These are phyloP conservation scores for Acleris emargana DNA, from an alignment of 2,888 invertebrate genomes.

Conservation along the genomic window DNA sequence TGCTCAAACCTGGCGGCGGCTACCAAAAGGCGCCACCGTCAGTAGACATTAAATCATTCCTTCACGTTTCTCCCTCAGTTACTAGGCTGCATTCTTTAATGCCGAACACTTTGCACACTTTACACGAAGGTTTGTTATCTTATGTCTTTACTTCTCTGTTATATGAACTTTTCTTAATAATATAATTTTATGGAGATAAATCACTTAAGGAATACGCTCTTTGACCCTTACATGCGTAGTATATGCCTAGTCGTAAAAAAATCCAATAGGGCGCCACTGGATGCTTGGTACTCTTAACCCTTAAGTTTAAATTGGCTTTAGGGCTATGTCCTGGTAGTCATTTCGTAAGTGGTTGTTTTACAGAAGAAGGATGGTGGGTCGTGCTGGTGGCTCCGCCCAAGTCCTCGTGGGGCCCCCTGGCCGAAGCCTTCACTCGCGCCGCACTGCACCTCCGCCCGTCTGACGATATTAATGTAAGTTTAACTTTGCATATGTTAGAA, in stretches of 20 bases:
- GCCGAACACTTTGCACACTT: slow-evolving; percentile 17
- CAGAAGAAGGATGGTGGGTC: slow-evolving; percentile 65
- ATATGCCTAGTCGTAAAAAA: too few species aligned
- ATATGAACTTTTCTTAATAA: too few species aligned
- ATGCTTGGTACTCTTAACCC: too few species aligned
- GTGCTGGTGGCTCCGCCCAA: slow-evolving; percentile 61
- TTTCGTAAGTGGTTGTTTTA: slow-evolving; percentile 13
- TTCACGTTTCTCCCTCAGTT: slow-evolving; percentile 49
- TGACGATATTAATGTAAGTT: slow-evolving; percentile 60
- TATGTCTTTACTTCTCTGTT: background rate
- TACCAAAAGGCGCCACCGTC: slow-evolving; percentile 86
- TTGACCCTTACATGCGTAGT: too few species aligned
- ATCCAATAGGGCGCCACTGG: too few species aligned
- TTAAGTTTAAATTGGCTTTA: too few species aligned
- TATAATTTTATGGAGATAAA: too few species aligned
- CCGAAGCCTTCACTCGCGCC: slow-evolving; percentile 59
- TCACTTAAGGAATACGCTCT: too few species aligned
- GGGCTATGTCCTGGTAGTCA: too few species aligned
- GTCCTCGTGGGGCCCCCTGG: slow-evolving; percentile 58
- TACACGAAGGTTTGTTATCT: slow-evolving; percentile 24
- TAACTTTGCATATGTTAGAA: background rate
- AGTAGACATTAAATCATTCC: slow-evolving; percentile 62
- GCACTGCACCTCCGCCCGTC: slow-evolving; percentile 54
- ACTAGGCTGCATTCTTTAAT: slow-evolving; percentile 79
- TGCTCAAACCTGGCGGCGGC: slow-evolving; percentile 89